phyloP scores from a whole-genome alignment of 2,888 invertebrate genomes.

The Lampropteryx suffumata region DNA sequence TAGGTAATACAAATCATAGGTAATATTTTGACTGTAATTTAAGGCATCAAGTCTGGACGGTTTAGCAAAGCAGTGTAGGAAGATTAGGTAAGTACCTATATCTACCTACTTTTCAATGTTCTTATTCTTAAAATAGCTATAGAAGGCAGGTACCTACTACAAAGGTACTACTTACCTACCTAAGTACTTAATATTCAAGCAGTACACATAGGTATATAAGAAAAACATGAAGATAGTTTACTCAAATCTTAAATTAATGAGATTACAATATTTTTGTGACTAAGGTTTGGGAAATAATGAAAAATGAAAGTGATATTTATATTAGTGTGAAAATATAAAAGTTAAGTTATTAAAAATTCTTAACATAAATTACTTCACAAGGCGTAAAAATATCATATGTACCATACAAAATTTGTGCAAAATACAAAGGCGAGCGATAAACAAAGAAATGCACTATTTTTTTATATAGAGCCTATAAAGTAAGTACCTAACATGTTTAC shows the following conservation, averaged over 20 bases:
- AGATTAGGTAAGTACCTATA: too few relatives aligned
- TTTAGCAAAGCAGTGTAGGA: conserved; percentile 50
- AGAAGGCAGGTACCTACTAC: not conserved
- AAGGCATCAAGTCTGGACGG: conserved; percentile 51
- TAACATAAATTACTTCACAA: conserved; percentile 9
- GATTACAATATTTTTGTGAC: conserved; percentile 47
- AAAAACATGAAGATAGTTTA: too few relatives aligned
- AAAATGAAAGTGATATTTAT: not conserved
- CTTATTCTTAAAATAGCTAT: too few relatives aligned
- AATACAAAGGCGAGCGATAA: not conserved
- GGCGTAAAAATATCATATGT: not conserved
- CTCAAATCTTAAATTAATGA: conserved; percentile 37
- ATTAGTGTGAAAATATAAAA: conserved; percentile 4
- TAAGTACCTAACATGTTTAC: too few relatives aligned
- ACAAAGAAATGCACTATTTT: conserved; percentile 6
- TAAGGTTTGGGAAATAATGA: conserved; percentile 12
- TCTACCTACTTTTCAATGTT: too few relatives aligned
- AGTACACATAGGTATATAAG: conserved; percentile 33
- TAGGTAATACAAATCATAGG: too few relatives aligned
- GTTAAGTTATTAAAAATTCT: conserved; percentile 2
- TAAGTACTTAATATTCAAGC: conserved; percentile 27
- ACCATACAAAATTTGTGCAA: conserved; percentile 8
- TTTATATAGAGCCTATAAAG: too few relatives aligned
- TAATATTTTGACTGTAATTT: not conserved
- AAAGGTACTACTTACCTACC: too few relatives aligned